Evolutionary conservation across 2,888 invertebrate species (phyloP), one percentile per base, ranked within the genome.

Genomic region (Morpho achilles): DNA sequence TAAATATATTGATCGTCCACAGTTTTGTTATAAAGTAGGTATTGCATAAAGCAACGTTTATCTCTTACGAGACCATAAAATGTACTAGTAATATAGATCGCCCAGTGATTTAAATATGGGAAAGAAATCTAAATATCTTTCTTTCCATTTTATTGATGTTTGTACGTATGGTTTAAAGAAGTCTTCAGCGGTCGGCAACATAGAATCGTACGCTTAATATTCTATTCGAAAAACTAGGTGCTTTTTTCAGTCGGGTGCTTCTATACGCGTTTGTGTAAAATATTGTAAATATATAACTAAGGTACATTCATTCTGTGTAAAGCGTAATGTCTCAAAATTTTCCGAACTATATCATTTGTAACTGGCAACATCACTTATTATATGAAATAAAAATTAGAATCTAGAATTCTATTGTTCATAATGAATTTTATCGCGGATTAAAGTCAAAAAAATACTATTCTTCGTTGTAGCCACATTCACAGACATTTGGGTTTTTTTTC

Each of bases 171-270:
- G 53, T 64, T 63, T 32, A n/a, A 52, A 47, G 45, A 58, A 71
- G 77, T 76, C 75, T 72, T 72, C 74, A 73, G 78, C 77, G 78
- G 75, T 76, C 76, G 75, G 74, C 79, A 72, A 76, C 78, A 79
- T 75, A 75, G 75, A 77, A 75, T 76, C 72, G 79, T 83, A 84
- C 82, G 86, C 86, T 87, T 88, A 82, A 82, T 81, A 83, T 79
- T 86, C 82, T 84, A 85, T 82, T 87, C 77, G 84, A 32, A 81
- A 82, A 89, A 87, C 83, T 87, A 88, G 89, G 90, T 90, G 90
- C 90, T 90, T 89, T 84, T 84, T 84, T 84, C 82, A 85, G 82
- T 88, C 86, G 83, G 90, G 90, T 89, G 90, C 90, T 90, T 89
- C 83, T 84, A 81, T 85, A 86, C 83, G 82, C 81, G 78, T 84